A percentile compares a stretch with the other conserved stretches of the same genome.
These are phyloP conservation scores for Stenopsyche tienmushanensis DNA, from an alignment of 1,140 invertebrate genomes.

Conservation along the genomic window DNA sequence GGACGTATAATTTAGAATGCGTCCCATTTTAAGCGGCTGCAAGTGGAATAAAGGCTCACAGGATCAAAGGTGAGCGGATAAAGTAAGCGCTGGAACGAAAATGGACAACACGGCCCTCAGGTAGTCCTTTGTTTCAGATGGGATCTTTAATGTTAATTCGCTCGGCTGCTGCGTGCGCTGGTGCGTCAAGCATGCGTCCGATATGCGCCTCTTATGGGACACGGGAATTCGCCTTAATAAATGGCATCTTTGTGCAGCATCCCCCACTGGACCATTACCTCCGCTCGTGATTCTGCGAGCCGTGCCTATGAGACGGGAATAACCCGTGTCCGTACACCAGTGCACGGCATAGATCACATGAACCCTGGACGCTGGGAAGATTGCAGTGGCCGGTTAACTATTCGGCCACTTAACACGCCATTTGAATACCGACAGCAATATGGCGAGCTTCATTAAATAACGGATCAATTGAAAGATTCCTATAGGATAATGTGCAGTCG, in stretches of 20 bases:
- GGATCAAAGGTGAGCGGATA: constrained; percentile 37
- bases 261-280: not conserved
- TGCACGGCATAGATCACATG: too few species aligned
- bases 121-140: constrained; percentile 31
- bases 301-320: too few species aligned
- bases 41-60: constrained; percentile 28
- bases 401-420: too few species aligned
- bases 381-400: too few species aligned
- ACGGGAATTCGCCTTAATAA: constrained; percentile 14
- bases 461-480: too few species aligned
- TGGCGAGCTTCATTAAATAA: too few species aligned
- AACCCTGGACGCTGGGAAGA: too few species aligned
- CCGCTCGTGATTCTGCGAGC: not conserved
- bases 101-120: constrained; percentile 13
- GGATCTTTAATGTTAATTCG: constrained; percentile 30
- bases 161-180: not conserved
- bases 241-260: constrained; percentile 2
- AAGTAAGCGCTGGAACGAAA: constrained; percentile 27
- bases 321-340: too few species aligned
- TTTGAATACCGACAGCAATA: too few species aligned
- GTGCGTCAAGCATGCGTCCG: constrained; percentile 26
- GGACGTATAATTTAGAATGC: constrained; percentile 31
- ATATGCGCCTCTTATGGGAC: constrained; percentile 3
- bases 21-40: constrained; percentile 17
- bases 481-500: too few species aligned